Percentiles rank a stretch among this genome's conserved stretches.
Evolutionary conservation across 2,113 vertebrate species (phyloP).

Genomic region (Bombycilla garrulus): DNA sequence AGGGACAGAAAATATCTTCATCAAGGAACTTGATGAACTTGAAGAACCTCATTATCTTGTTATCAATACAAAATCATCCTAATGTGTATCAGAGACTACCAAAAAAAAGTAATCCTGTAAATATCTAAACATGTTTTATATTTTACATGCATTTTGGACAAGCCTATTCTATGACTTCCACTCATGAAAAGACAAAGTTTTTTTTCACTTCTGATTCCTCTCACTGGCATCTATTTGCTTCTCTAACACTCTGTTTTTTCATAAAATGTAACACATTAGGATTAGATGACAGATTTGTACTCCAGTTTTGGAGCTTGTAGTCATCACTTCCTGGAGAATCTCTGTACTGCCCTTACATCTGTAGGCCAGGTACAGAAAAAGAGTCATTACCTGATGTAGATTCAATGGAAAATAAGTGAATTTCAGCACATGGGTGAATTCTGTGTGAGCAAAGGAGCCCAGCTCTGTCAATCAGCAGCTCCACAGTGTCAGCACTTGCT

Average conservation of each 20-base stretch:
- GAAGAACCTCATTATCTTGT: background rate
- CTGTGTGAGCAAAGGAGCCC: background rate
- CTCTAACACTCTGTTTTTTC: background rate
- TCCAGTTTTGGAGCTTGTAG: background rate
- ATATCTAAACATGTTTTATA: background rate
- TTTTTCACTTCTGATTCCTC: background rate
- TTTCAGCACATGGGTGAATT: background rate
- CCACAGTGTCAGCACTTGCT: background rate
- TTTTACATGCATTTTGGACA: background rate
- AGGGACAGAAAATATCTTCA: background rate
- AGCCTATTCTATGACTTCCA: background rate
- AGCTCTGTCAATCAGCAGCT: background rate
- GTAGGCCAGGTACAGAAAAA: background rate
- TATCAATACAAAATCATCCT: background rate
- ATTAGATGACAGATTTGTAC: background rate
- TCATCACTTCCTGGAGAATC: background rate
- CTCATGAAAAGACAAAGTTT: background rate
- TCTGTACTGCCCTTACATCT: background rate
- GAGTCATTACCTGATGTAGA: background rate
- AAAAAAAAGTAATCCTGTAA: background rate
- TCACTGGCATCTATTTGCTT: background rate
- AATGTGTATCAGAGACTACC: background rate
- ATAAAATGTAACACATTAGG: background rate
- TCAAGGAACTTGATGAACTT: too few species aligned
- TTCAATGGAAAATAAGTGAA: background rate